Conservation (phyloP, 2,797 vertebrate genomes). For the Squalus acanthias region DNA sequence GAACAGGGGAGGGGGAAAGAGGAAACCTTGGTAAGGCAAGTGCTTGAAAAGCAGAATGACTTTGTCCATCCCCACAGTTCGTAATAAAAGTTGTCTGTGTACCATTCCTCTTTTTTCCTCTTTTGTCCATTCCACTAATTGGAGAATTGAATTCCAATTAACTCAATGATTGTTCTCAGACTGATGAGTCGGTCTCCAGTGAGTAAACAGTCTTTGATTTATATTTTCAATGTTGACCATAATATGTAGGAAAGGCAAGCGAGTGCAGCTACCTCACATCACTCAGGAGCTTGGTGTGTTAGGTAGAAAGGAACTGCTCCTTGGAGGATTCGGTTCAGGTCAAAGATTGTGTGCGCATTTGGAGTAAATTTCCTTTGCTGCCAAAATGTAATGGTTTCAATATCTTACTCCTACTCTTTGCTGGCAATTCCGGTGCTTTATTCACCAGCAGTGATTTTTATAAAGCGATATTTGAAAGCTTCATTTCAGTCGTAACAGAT, state of each 20-base stretch:
- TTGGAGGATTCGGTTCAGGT: background rate
- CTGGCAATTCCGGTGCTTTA: background rate
- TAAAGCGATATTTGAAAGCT: background rate
- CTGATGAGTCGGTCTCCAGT: background rate
- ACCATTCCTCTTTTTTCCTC: background rate
- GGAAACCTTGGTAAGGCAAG: background rate
- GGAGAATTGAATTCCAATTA: slow-evolving; percentile 4
- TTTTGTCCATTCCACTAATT: background rate
- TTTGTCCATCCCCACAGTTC: background rate
- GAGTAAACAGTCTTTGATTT: slow-evolving; percentile 18
- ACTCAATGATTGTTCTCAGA: background rate
- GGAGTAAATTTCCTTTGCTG: background rate
- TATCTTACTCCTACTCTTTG: background rate
- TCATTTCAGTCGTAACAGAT: background rate
- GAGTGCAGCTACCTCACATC: background rate
- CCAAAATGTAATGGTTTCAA: background rate
- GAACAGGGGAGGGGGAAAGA: background rate
- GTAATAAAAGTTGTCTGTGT: background rate
- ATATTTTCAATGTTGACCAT: background rate
- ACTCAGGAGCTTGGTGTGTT: background rate
- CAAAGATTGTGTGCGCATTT: background rate
- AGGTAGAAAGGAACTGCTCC: background rate
- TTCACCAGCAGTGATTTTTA: background rate
- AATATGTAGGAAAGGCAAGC: background rate
- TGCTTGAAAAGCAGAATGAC: background rate